Evolutionary conservation across 2,888 invertebrate species (phyloP).

Genomic region (Thereva nobilitata): DNA sequence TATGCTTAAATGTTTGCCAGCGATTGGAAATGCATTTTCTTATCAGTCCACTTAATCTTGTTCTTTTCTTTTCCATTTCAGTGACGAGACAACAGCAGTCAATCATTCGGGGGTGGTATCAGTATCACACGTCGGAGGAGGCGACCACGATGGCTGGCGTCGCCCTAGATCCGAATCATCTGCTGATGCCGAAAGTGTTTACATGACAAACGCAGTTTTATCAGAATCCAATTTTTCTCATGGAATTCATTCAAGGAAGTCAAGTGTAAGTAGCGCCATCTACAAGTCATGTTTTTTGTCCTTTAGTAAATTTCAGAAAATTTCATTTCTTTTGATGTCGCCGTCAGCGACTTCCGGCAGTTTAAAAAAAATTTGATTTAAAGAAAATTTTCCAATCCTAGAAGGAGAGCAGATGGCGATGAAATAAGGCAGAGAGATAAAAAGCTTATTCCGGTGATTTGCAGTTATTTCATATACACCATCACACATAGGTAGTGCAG

Average conservation of each 20-base stretch:
- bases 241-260: slow-evolving; percentile 56
- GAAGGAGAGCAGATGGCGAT: not conserved
- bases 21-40: slow-evolving; percentile 12
- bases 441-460: slow-evolving; percentile 30
- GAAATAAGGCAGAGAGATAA: slow-evolving; percentile 18
- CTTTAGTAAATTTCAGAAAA: slow-evolving; percentile 10
- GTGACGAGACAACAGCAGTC: slow-evolving; percentile 77
- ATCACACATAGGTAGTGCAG: not conserved
- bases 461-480: slow-evolving; percentile 27
- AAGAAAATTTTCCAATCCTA: no score
- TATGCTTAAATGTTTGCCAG: no score
- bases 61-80: slow-evolving; percentile 50
- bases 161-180: slow-evolving; percentile 80
- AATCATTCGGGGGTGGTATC: slow-evolving; percentile 58
- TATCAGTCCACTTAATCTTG: slow-evolving; percentile 15
- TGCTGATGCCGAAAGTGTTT: slow-evolving; percentile 76
- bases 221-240: slow-evolving; percentile 54
- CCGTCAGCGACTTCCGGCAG: not conserved
- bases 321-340: slow-evolving; percentile 14
- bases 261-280: slow-evolving; percentile 54
- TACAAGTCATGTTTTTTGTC: slow-evolving; percentile 7
- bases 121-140: slow-evolving; percentile 56
- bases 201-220: slow-evolving; percentile 59
- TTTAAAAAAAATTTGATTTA: no score
- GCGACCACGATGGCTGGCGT: slow-evolving; percentile 70